Evolutionary conservation across 2,113 vertebrate genomes (phyloP).

Genomic region (Ceyx cyanopectus): DNA sequence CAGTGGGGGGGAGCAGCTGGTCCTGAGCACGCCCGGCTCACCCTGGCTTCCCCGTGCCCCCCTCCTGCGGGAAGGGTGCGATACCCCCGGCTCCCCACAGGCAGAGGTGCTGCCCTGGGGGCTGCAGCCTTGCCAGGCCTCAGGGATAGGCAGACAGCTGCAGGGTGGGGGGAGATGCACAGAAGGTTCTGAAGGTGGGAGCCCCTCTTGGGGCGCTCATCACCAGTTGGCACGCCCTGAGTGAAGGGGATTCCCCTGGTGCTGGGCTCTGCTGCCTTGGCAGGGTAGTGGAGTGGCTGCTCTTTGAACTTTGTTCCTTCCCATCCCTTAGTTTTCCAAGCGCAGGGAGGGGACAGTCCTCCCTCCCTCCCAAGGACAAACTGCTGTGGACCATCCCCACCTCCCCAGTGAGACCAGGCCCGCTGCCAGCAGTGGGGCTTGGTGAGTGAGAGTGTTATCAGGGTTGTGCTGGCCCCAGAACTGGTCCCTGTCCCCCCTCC

Average conservation of each 20-base stretch:
- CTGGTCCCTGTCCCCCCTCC: neutral
- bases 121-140: neutral
- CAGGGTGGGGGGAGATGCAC: accelerated
- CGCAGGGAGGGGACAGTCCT: neutral
- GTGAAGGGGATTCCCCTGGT: accelerated
- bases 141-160: accelerated
- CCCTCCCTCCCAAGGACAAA: neutral
- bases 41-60: neutral
- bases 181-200: neutral
- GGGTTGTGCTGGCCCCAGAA: neutral
- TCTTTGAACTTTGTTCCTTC: constrained; percentile 1
- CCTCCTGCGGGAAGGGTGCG: neutral
- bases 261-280: neutral
- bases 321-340: neutral
- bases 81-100: neutral
- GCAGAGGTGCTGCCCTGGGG: neutral
- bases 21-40: accelerated
- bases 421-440: neutral
- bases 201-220: neutral
- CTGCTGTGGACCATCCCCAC: neutral
- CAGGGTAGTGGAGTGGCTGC: accelerated
- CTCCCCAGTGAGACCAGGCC: neutral
- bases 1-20: neutral
- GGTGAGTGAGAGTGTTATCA: constrained; percentile 26
- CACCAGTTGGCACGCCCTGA: accelerated